A percentile compares a stretch with the other conserved stretches of the same genome.
These are phyloP conservation scores for Chrysina gloriosa DNA, from an alignment of 2,888 invertebrate genomes.

Conservation along the genomic window DNA sequence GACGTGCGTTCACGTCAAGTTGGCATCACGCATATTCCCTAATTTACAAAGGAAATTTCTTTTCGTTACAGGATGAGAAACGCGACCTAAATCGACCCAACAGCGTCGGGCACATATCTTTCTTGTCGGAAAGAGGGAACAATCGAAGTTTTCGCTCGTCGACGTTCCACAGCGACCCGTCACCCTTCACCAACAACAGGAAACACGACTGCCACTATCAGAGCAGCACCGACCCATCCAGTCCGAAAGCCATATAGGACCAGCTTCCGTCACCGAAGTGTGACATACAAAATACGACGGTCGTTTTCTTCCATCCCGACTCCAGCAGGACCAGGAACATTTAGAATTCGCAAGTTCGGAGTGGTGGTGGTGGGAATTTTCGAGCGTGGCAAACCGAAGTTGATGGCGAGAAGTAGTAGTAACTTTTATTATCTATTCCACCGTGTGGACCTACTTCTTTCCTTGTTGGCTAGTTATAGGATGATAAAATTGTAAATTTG, in stretches of 20 bases:
- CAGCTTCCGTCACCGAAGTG: conserved; percentile 50
- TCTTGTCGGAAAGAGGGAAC: conserved; percentile 49
- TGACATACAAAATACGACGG: conserved; percentile 51
- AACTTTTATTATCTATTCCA: no score
- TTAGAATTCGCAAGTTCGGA: conserved; percentile 41
- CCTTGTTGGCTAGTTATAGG: no score
- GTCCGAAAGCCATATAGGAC: conserved; percentile 47
- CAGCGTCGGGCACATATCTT: conserved; percentile 53
- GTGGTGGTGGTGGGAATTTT: neutral
- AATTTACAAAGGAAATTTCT: neutral
- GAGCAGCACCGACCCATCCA: conserved; percentile 2
- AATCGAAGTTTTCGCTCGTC: conserved; percentile 47
- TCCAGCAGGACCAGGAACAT: conserved; percentile 48
- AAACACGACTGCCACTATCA: conserved; percentile 29
- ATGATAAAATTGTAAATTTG: no score
- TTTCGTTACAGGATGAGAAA: conserved; percentile 13
- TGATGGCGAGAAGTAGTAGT: no score
- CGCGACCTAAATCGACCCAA: conserved; percentile 43
- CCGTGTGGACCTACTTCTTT: no score
- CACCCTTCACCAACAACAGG: conserved; percentile 47
- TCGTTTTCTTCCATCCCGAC: conserved; percentile 48
- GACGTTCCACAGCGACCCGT: conserved; percentile 58
- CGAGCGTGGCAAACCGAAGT: neutral
- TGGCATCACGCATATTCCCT: neutral
- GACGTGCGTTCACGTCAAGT: no score